Base-by-base conservation (phyloP, 2,113 vertebrate species). In the Neoarius graeffei region DNA sequence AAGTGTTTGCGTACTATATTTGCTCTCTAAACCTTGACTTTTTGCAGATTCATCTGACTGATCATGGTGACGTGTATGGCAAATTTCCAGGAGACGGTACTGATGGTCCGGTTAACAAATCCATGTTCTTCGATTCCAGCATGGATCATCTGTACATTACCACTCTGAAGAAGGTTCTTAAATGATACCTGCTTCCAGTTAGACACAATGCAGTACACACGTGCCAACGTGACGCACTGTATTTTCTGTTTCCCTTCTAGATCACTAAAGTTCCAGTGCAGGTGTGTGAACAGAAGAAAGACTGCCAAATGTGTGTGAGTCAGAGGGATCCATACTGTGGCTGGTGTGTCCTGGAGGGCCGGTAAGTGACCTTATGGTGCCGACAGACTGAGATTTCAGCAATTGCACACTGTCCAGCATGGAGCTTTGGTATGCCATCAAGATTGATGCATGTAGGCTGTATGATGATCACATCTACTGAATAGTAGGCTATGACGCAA, bases 311-410 rank as follows among this genome's bases (percentile, higher is more conserved):
- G 79, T 99, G 98, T 66, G 88, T 94, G 1, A 82, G 93, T 0
- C 95, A 96, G 0, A 94, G 92, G 90, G 98, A 99, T 81, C 98
- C 98, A 0, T 99, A 98, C 94, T 99, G 98, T 0, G 98, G 98
- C 92, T 99, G 98, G 98, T 99, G 98, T 8, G 97, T 98, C 10
- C 85, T 95, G 25, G 96, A 99, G 92, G 97, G 97, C 93, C 95
- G 92, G 97, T 98, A 93, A 95, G 96, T 91, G 77, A 56, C 5
- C 25, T 74, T n/a, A 14, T 42, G 42, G 42, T 42, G 42, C 42
- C 3, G 42, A 42, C 42, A 4, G 42, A 42, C 42, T 42, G 42
- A 42, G 42, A 42, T 42, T 42, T 42, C 42, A 42, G 42, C 42
- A 4, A 42, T 42, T 42, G 3, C 3, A 42, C 42, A 42, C 42